phyloP scores from a whole-genome alignment of 1,140 invertebrate species.

The Drosophila kohkoa region DNA sequence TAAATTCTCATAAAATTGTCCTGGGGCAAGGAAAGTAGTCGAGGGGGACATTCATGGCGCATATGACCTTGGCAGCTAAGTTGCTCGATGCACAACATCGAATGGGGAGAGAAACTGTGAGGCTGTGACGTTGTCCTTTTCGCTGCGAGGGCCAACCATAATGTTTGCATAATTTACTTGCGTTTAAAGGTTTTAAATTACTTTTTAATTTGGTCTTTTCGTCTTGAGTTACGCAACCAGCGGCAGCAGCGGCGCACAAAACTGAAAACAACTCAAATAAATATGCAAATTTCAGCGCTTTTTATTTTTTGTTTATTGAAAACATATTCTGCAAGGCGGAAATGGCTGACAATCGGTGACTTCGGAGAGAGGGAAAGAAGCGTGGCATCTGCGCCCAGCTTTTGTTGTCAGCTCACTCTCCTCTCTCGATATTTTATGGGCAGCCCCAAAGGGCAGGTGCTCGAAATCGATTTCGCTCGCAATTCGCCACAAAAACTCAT shows the following conservation, averaged over 20 bases:
- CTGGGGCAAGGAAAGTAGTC: constrained; percentile 6
- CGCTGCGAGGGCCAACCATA: constrained; percentile 61
- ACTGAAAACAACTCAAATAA: constrained; percentile 69
- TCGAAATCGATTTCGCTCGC: constrained; percentile 18
- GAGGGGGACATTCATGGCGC: constrained; percentile 43
- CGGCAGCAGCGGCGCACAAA: constrained; percentile 37
- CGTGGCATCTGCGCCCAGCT: constrained; percentile 20
- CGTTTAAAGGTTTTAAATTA: constrained; percentile 81
- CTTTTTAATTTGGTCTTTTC: constrained; percentile 83
- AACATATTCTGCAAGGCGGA: constrained; percentile 49
- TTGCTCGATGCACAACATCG: constrained; percentile 34
- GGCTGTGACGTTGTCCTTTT: constrained; percentile 54
- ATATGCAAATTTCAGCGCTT: constrained; percentile 74
- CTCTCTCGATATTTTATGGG: constrained; percentile 26
- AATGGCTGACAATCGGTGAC: constrained; percentile 32
- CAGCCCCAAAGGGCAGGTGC: background rate
- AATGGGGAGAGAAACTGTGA: too few relatives aligned
- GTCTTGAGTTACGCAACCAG: constrained; percentile 72
- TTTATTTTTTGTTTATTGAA: constrained; percentile 60
- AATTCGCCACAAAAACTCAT: constrained; percentile 17
- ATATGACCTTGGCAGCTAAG: constrained; percentile 70
- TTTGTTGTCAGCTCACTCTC: constrained; percentile 26
- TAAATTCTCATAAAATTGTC: constrained; percentile 77
- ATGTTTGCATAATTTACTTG: constrained; percentile 83
- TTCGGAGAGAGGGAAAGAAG: background rate